Evolutionary conservation across 2,113 vertebrate genomes (phyloP), one percentile per base, ranked within the genome.

Genomic region (Nannobrachium achirus): DNA sequence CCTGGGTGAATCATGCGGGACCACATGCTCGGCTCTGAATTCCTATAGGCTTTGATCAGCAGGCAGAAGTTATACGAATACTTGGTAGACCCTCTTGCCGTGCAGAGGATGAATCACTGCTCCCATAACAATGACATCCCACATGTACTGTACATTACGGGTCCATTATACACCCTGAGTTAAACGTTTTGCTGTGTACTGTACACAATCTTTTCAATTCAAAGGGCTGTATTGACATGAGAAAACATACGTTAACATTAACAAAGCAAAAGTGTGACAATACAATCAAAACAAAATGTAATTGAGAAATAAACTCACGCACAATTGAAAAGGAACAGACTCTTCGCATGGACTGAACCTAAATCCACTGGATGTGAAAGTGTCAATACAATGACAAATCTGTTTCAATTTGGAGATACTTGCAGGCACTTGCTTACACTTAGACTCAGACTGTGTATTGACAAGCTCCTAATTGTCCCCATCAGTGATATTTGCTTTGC

Each of bases 1-100:
- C 46, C 49, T 11, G 16, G 18, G 20, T 83, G 65, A 91, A 70
- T 84, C 68, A 77, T 63, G 56, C 46, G 62, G 8, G 4, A 51
- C 16, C 48, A 79, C 58, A 57, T 10, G 14, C 15, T 11, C 10
- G 48, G 57, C 48, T 14, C 15, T 50, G 16, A 5, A 50, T 20
- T 68, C 14, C 45, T 25, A 49, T 68, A 15, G 60, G 11, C 33
- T 48, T 72, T 75, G 38, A 61, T 74, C 66, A 78, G 77, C 73
- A 69, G 74, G 45, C 74, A 67, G 69, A 81, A 68, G 66, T 40
- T 19, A 51, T 33, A 42, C 11, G 41, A 60, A 33, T 61, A 51
- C 13, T 15, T 16, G 42, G 18, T 13, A 18, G 39, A n/a, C 3
- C 2, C 55, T 65, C 44, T 11, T 46, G 44, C 44, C 8, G 44